Conservation (phyloP, 2,888 invertebrate genomes). For the Epistrophe grossulariae region DNA sequence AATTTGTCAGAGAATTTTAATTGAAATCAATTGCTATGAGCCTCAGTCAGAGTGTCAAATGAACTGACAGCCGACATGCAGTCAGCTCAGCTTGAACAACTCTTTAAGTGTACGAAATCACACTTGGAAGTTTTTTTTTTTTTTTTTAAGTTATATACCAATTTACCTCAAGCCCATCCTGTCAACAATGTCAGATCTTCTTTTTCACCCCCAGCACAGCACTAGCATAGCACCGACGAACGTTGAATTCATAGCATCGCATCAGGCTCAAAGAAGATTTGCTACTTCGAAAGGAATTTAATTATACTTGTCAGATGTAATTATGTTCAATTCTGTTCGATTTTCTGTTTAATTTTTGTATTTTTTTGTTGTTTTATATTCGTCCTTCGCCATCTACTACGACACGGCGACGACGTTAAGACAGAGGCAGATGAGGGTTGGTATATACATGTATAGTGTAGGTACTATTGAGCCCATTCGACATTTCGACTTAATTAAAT, state of each 20-base stretch:
- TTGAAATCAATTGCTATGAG: conserved; percentile 65
- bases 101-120: conserved; percentile 65
- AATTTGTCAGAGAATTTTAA: conserved; percentile 70
- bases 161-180: conserved; percentile 31
- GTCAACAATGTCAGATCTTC: conserved; percentile 39
- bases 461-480: conserved; percentile 30
- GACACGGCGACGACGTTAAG: neutral
- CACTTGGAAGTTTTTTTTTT: conserved; percentile 32
- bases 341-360: conserved; percentile 37
- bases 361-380: conserved; percentile 10
- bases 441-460: neutral
- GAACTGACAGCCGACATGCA: conserved; percentile 46
- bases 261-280: conserved; percentile 57
- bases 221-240: neutral
- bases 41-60: conserved; percentile 45
- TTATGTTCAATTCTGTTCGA: conserved; percentile 73
- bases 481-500: conserved; percentile 69
- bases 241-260: conserved; percentile 24
- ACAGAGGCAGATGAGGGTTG: neutral
- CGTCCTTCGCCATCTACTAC: conserved; percentile 4
- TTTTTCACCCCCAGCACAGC: conserved; percentile 2
- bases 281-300: conserved; percentile 62
- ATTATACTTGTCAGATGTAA: conserved; percentile 74
- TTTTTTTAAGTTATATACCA: conserved; percentile 16
- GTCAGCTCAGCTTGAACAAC: conserved; percentile 47